These are phyloP conservation scores for Leptinotarsa undecemlineata DNA, from an alignment of 1,140 invertebrate genomes.

Conservation along the genomic window DNA sequence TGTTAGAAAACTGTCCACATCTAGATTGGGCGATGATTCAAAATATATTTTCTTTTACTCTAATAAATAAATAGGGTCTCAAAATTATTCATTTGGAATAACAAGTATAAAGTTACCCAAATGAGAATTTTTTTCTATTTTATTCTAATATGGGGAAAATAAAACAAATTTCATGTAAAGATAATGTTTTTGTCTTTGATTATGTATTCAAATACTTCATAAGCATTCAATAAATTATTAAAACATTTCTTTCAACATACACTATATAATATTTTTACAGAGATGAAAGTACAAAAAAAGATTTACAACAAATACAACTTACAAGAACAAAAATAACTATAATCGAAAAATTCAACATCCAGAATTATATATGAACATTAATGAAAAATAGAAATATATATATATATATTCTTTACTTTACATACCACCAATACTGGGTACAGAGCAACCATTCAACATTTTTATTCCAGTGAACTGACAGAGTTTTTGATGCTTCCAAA, in stretches of 20 bases:
- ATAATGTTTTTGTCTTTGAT: constrained; percentile 12
- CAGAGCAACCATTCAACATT: not conserved
- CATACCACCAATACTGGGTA: constrained; percentile 36
- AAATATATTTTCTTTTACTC: too few relatives aligned
- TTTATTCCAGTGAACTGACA: not conserved
- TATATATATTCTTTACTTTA: constrained; percentile 29
- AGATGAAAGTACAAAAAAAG: constrained; percentile 28
- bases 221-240: constrained; percentile 41
- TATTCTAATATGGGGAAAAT: not conserved
- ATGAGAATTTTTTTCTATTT: too few relatives aligned
- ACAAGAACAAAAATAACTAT: constrained; percentile 19
- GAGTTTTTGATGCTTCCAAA: too few relatives aligned
- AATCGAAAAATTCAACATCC: constrained; percentile 32
- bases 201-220: constrained; percentile 38
- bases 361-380: constrained; percentile 32
- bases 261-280: constrained; percentile 36
- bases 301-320: constrained; percentile 27
- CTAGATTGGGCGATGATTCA: too few relatives aligned
- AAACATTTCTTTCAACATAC: constrained; percentile 37
- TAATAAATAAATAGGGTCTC: too few relatives aligned
- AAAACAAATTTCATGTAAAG: not conserved
- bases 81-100: too few relatives aligned
- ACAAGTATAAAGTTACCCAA: too few relatives aligned
- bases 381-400: constrained; percentile 36
- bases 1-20: too few relatives aligned